Percentiles rank a stretch among this genome's conserved stretches.
phyloP scores from a whole-genome alignment of 1,140 invertebrate genomes.

The Penaeus chinensis region DNA sequence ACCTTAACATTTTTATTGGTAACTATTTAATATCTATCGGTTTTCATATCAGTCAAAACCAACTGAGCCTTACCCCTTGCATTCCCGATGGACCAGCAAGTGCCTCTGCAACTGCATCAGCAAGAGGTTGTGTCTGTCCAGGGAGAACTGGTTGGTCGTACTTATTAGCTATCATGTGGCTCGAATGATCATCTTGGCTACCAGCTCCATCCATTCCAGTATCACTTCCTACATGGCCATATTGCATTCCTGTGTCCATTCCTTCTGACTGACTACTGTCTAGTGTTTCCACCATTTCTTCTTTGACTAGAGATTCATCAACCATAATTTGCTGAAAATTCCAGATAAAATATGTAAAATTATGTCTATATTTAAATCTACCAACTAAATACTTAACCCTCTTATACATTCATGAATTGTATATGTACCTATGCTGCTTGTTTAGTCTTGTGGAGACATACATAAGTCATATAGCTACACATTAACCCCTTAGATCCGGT shows the following conservation, averaged over 20 bases:
- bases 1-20: no score
- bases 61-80: constrained; percentile 48
- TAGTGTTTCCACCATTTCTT: constrained; percentile 49
- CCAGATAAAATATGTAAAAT: background rate
- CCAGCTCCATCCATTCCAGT: constrained; percentile 22
- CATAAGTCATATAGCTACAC: no score
- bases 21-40: no score
- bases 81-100: constrained; percentile 62
- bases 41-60: background rate
- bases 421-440: no score
- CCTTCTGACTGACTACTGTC: constrained; percentile 43
- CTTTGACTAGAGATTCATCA: constrained; percentile 56
- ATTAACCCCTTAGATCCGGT: no score
- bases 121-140: constrained; percentile 60
- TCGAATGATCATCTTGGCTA: constrained; percentile 30
- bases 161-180: constrained; percentile 41
- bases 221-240: constrained; percentile 37
- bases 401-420: no score
- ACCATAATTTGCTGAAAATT: constrained; percentile 42
- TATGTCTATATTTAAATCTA: background rate
- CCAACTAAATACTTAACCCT: no score
- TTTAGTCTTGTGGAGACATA: no score
- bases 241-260: constrained; percentile 40
- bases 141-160: constrained; percentile 47
- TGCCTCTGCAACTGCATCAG: constrained; percentile 62